Conservation (phyloP, 1,140 invertebrate genomes). For the Watersipora subatra region DNA sequence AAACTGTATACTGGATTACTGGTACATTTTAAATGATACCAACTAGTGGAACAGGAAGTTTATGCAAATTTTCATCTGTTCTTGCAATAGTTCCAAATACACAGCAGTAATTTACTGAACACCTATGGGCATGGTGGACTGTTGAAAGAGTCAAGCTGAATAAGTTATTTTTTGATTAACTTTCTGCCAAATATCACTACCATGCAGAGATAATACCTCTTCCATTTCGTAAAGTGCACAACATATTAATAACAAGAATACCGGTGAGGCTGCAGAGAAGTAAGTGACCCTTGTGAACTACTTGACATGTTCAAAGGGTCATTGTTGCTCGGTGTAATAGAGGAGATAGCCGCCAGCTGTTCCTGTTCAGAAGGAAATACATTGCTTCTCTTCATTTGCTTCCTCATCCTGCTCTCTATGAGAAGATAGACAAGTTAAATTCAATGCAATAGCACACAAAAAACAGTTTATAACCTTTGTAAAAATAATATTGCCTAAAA, state of each 20-base stretch:
- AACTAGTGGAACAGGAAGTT: too few species aligned
- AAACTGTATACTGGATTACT: too few species aligned
- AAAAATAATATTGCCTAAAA: neutral
- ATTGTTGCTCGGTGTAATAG: neutral
- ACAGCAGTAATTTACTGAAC: too few species aligned
- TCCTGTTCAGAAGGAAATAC: neutral
- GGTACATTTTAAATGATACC: too few species aligned
- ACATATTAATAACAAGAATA: neutral
- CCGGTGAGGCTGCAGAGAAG: neutral
- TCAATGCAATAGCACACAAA: neutral
- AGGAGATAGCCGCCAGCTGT: neutral
- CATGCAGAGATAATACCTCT: neutral
- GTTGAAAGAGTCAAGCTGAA: neutral
- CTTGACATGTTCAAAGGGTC: neutral
- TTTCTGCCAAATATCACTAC: neutral
- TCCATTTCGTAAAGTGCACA: neutral
- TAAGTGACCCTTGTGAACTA: neutral
- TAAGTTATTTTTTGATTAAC: neutral
- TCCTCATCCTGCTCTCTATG: neutral
- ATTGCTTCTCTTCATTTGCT: neutral
- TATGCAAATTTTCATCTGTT: too few species aligned
- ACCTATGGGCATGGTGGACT: neutral
- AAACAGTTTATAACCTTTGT: neutral
- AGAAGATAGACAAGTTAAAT: neutral
- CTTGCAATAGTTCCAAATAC: too few species aligned